Evolutionary conservation across 1,140 invertebrate species (phyloP), one percentile per base, ranked within the genome.

Genomic region (Rhopalosiphum maidis): DNA sequence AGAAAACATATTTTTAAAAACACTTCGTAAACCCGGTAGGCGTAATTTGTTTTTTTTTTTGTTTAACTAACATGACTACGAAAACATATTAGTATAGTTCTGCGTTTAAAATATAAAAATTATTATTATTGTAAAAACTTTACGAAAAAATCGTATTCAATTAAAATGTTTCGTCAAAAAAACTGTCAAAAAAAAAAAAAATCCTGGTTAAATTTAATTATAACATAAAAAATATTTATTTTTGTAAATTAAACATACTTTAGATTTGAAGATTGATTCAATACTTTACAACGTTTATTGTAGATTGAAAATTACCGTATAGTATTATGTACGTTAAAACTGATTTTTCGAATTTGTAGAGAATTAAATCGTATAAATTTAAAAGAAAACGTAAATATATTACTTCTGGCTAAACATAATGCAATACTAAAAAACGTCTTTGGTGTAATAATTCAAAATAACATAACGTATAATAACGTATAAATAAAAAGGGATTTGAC

Each of bases 401-500:
- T 77, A 77, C 60, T 77, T 77, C 60, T 77, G 60, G 60, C 60
- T 77, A 77, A 77, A 77, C 60, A 77, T 77, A 77, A 77, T n/a
- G 60, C n/a, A n/a, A 77, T 77, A 85, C 83, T 85, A 83, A 85
- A 85, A 85, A 85, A 41, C 83, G 37, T 85, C 35, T 41, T 85
- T 43, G 41, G 83, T 15, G 83, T 85, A 85, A 85, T 85, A 85
- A 85, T 85, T 85, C 83, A 85, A 85, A 85, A 85, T 85, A 85
- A 85, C 37, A 85, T 43, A 85, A 85, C 37, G 83, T 85, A 85
- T 43, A 25, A 85, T 85, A 85, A 41, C 83, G 37, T 85, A 85
- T 85, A 85, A 85, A 85, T 85, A 85, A 85, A 85, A 85, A 85
- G 83, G 37, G 83, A 85, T 85, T 85, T 85, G 83, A 85, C 83